Conservation (phyloP, 2,797 vertebrate species). For the Borostomias antarcticus region DNA sequence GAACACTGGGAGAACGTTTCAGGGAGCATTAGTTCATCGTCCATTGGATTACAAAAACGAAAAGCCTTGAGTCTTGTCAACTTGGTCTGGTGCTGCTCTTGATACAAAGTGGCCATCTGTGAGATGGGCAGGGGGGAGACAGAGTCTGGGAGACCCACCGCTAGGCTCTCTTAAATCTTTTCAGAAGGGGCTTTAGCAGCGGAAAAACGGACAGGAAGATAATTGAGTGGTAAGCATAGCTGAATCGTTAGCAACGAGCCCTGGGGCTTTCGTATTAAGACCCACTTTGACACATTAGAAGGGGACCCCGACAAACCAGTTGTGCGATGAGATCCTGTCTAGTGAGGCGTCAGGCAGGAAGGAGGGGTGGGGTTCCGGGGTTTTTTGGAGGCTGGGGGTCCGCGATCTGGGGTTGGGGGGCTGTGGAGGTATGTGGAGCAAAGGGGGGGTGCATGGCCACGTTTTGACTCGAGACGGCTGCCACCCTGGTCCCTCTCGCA, state of each 20-base stretch:
- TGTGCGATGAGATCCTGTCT: slow-evolving; percentile 66
- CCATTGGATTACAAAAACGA: not conserved
- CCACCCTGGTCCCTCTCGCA: slow-evolving; percentile 4
- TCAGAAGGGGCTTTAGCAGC: slow-evolving; percentile 51
- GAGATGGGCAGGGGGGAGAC: slow-evolving; percentile 33
- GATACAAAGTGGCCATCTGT: slow-evolving; percentile 16
- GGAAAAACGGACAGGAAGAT: slow-evolving; percentile 59
- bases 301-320: slow-evolving; percentile 50
- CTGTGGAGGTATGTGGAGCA: slow-evolving; percentile 28
- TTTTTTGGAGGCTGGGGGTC: not conserved
- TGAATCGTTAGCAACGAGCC: slow-evolving; percentile 57
- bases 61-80: slow-evolving; percentile 23
- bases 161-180: slow-evolving; percentile 50
- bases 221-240: slow-evolving; percentile 74
- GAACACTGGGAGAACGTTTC: slow-evolving; percentile 28
- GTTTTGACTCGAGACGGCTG: slow-evolving; percentile 49
- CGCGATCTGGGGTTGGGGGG: slow-evolving; percentile 8
- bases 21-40: slow-evolving; percentile 29
- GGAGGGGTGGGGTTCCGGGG: slow-evolving; percentile 42
- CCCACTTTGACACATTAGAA: slow-evolving; percentile 68
- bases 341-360: slow-evolving; percentile 51
- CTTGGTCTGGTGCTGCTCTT: slow-evolving; percentile 16
- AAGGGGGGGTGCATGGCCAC: slow-evolving; percentile 45
- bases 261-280: slow-evolving; percentile 72
- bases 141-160: slow-evolving; percentile 37